These are phyloP conservation scores for Cryptocephalus moraei DNA, from an alignment of 2,888 invertebrate species.

Conservation along the genomic window DNA sequence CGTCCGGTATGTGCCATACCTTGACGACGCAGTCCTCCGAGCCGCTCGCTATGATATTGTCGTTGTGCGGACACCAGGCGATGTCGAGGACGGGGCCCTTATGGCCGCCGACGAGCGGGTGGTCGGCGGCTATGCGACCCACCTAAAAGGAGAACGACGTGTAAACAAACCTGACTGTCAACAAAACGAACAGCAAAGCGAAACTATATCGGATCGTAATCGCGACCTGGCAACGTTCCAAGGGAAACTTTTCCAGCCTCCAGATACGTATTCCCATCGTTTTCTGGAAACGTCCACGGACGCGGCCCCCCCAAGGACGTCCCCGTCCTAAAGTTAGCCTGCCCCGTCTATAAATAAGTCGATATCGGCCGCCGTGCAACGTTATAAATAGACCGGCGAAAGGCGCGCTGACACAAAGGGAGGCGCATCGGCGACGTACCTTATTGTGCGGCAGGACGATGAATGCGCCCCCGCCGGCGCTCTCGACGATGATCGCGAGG, in stretches of 20 bases:
- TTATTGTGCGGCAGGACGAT: slow-evolving; percentile 89
- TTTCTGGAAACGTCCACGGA: too few species aligned
- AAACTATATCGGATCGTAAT: too few species aligned
- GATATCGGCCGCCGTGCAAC: too few species aligned
- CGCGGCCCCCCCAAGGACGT: too few species aligned
- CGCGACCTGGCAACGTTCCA: too few species aligned
- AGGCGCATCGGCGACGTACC: slow-evolving; percentile 43
- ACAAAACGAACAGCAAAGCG: too few species aligned
- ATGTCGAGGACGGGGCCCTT: slow-evolving; percentile 94
- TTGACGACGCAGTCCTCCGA: slow-evolving; percentile 96
- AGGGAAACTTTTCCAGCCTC: too few species aligned
- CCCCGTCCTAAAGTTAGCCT: too few species aligned
- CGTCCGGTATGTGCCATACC: slow-evolving; percentile 93
- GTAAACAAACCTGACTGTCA: too few species aligned
- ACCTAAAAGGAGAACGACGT: slow-evolving; percentile 52
- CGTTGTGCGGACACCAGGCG: slow-evolving; percentile 97
- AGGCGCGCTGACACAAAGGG: too few species aligned
- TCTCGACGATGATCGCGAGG: slow-evolving; percentile 93
- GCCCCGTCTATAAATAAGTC: neutral
- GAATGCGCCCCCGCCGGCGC: slow-evolving; percentile 92
- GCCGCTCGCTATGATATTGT: slow-evolving; percentile 94
- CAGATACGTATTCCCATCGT: too few species aligned
- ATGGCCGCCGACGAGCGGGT: slow-evolving; percentile 92
- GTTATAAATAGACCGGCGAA: too few species aligned
- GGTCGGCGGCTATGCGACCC: slow-evolving; percentile 88